Base-by-base conservation (phyloP, 2,797 vertebrate species). In the Manis javanica region DNA sequence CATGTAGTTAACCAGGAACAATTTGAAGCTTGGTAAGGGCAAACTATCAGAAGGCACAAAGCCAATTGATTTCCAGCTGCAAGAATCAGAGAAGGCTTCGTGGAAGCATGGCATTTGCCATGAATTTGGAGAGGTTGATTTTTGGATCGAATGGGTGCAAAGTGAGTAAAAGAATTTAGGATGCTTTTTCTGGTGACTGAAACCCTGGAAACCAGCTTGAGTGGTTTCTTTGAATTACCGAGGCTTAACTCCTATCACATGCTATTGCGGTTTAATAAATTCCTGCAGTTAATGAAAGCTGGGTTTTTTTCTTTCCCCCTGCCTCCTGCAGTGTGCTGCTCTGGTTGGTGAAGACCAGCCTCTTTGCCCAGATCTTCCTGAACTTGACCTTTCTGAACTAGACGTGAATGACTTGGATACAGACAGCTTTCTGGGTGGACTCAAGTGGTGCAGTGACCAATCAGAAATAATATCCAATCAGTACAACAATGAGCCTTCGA, bases 391-490 rank as follows among this genome's bases (percentile, higher is more conserved):
- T 96, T 99, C 99, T 55, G 99, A 99, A 99, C 99, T 99, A 97
- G 99, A 99, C 97, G 99, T 99, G 98, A 99, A 99, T 0, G 99
- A 99, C 98, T 99, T 99, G 98, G 99, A 99, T n/a, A 99, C 99
- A 1, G 99, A 99, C 98, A 99, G 99, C 98, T 99, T 99, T 98
- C 98, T 99, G 98, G 99, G 99, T 69, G 99, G 99, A 98, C 99
- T 99, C 98, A 99, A 99, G 98, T 99, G 99, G 99, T 99, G 99
- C 99, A 99, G 99, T 10, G 99, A 99, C 99, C 99, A 99, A 99
- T 99, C 99, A 83, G 99, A 99, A 99, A 99, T 99, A 95, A 99
- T 99, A 99, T 99, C 99, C 98, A 99, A 99, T 97, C 99, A 99
- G 98, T 99, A 99, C 98, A 99, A 99, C 99, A 99, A 99, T 97